Evolutionary conservation across 2,888 invertebrate genomes (phyloP).

Genomic region (Dione vanillae): DNA sequence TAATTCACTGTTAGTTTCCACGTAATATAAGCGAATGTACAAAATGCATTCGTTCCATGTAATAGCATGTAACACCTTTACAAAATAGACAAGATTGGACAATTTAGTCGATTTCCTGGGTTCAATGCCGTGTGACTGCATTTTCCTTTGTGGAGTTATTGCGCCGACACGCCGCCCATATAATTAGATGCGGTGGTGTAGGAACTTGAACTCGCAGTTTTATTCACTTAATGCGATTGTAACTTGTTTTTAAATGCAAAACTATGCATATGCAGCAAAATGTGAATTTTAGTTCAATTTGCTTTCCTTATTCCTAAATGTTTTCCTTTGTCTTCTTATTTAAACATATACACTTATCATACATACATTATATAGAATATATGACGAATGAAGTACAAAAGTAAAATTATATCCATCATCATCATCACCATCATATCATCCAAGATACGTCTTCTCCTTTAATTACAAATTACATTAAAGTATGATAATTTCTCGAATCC

Average conservation of each 20-base stretch:
- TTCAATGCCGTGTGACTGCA: slow-evolving; percentile 36
- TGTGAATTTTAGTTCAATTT: neutral
- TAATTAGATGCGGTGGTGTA: slow-evolving; percentile 36
- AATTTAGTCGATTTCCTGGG: slow-evolving; percentile 44
- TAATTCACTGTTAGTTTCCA: neutral
- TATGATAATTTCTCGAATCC: neutral
- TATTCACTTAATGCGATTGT: slow-evolving; percentile 24
- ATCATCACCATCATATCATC: no score
- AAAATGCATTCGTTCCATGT: slow-evolving; percentile 9
- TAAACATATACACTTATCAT: no score
- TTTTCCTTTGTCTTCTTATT: neutral
- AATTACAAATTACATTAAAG: neutral
- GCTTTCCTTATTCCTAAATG: neutral
- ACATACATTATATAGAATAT: no score
- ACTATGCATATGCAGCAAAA: slow-evolving; percentile 1
- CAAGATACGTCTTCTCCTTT: no score
- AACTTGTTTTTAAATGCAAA: slow-evolving; percentile 30
- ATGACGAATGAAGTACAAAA: no score
- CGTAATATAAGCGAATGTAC: no score
- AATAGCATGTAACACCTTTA: slow-evolving; percentile 32
- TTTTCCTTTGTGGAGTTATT: slow-evolving; percentile 38
- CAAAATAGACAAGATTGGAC: slow-evolving; percentile 39
- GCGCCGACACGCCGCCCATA: slow-evolving; percentile 32
- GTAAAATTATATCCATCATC: no score
- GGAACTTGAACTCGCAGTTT: slow-evolving; percentile 22